Percentiles rank a stretch among this genome's conserved stretches.
These are phyloP conservation scores for Datnioides undecimradiatus DNA, from an alignment of 2,113 vertebrate species.

Conservation along the genomic window DNA sequence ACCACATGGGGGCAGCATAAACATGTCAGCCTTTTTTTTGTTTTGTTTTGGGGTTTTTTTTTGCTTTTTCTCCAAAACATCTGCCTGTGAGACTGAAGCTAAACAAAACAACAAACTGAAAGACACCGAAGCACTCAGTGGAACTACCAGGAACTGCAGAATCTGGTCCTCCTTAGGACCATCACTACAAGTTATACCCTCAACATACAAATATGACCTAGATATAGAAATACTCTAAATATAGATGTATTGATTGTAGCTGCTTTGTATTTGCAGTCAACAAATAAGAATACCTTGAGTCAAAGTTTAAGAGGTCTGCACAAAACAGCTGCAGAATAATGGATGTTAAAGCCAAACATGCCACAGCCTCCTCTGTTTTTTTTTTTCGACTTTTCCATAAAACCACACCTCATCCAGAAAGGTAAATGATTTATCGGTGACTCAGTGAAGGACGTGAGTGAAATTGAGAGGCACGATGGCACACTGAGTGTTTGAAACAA, in stretches of 20 bases:
- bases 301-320: background rate
- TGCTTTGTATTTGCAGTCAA: background rate
- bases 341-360: background rate
- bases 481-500: background rate
- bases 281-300: background rate
- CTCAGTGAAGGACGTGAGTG: conserved; percentile 11
- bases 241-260: background rate
- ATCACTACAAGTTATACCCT: background rate
- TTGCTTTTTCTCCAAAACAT: background rate
- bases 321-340: background rate
- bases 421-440: conserved; percentile 31
- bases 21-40: no score
- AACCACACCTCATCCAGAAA: background rate
- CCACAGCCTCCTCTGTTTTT: background rate
- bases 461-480: conserved; percentile 13
- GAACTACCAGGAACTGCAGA: no score
- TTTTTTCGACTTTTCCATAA: background rate
- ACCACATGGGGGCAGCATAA: background rate
- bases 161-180: no score
- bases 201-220: background rate
- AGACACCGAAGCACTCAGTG: background rate
- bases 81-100: background rate
- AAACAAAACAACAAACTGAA: background rate
- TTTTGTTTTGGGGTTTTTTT: background rate
- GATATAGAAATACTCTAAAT: no score